A percentile compares a stretch with the other conserved stretches of the same genome.
Evolutionary conservation across 2,888 invertebrate genomes (phyloP).

Genomic region (Dryobota labecula): DNA sequence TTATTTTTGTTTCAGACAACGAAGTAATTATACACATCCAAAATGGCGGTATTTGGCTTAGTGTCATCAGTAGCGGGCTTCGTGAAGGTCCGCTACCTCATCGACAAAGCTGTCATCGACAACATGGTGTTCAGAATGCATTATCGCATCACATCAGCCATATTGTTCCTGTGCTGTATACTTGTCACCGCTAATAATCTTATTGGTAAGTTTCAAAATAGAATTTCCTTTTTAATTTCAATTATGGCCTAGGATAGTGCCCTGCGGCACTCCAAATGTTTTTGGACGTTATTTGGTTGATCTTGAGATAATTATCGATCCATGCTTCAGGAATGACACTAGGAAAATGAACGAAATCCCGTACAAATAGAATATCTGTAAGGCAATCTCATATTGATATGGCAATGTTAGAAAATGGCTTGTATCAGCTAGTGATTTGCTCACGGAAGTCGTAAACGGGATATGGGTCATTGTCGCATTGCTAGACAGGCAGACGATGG

Average conservation of each 20-base stretch:
- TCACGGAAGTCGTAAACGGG: constrained; percentile 57
- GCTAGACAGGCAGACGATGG: constrained; percentile 43
- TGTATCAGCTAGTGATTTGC: constrained; percentile 51
- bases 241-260: background rate
- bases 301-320: background rate
- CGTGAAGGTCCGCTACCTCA: constrained; percentile 96
- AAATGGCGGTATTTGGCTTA: constrained; percentile 95
- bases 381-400: background rate
- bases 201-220: constrained; percentile 93
- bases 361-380: constrained; percentile 3
- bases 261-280: background rate
- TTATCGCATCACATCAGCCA: constrained; percentile 96
- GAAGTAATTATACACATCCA: constrained; percentile 76
- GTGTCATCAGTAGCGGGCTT: constrained; percentile 97
- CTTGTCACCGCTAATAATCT: constrained; percentile 97
- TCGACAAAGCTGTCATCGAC: constrained; percentile 97
- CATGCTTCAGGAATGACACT: background rate
- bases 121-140: constrained; percentile 97
- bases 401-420: constrained; percentile 21
- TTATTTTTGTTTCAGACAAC: constrained; percentile 75
- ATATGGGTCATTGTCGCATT: constrained; percentile 58
- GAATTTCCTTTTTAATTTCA: background rate
- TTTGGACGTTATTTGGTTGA: background rate
- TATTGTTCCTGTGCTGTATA: constrained; percentile 96
- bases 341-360: background rate